Evolutionary conservation across 2,113 vertebrate species (phyloP), one percentile per base, ranked within the genome.

Genomic region (Embiotoca jacksoni): DNA sequence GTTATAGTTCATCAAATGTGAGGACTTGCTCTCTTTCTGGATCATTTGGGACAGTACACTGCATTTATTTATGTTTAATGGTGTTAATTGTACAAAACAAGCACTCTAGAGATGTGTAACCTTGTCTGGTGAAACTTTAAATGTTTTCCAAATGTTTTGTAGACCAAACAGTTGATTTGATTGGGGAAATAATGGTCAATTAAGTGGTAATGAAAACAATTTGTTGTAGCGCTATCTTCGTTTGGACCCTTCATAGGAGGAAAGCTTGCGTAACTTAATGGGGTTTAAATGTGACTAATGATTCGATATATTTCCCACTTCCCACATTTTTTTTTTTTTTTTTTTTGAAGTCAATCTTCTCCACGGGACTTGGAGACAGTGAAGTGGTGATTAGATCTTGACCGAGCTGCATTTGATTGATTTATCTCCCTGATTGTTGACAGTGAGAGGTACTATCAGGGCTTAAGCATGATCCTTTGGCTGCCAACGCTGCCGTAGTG

Each of bases 381-480:
- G 13, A 64, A n/a, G 35, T 66, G 36, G 14, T 68, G 58, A 89
- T 84, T 49, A 50, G 36, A 76, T 68, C 66, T 54, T 1, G 23
- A 50, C 37, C 41, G 37, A 77, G 59, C 14, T 69, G 63, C 64
- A 66, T 79, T 87, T 85, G 68, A 89, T 92, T 92, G 88, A 89
- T 88, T 91, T 83, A 85, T 78, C 67, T 49, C 3, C 32, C 16
- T 56, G 57, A 75, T 81, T 88, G 77, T 82, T 79, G 88, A 91
- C 74, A 59, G 78, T 46, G 13, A 80, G 72, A 77, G 78, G 67
- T 76, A 73, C 81, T 83, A 72, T 75, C 60, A 0, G 62, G 60
- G 78, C 78, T 90, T 88, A 85, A 89, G 72, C 2, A 49, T 56
- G 81, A 90, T 90, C 75, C 81, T 81, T 75, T 91, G 86, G 88